These are phyloP conservation scores for Alloscopus bannaensis DNA, from an alignment of 2,888 invertebrate genomes.

Conservation along the genomic window DNA sequence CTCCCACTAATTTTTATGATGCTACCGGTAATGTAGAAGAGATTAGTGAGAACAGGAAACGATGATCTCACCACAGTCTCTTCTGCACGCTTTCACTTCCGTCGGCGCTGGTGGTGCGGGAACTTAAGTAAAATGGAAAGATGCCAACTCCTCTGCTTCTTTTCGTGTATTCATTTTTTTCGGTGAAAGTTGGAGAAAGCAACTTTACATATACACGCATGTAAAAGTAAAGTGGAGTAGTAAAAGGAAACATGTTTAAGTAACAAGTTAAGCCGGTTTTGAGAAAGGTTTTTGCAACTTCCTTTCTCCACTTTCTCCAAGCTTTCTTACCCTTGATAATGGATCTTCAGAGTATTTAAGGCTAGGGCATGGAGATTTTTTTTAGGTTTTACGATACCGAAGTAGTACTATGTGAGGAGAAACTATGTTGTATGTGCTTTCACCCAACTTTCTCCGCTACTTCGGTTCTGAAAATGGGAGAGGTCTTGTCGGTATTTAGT, in stretches of 20 bases:
- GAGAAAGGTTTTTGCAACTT: slow-evolving; percentile 32
- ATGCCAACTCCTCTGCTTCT: slow-evolving; percentile 33
- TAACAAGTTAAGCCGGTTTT: not conserved
- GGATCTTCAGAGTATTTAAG: too few species aligned
- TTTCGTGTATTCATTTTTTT: not conserved
- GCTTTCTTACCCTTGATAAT: too few species aligned
- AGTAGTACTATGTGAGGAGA: too few species aligned
- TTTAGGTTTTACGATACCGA: too few species aligned
- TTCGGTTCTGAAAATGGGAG: not conserved
- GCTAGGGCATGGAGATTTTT: too few species aligned
- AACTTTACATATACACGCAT: not conserved
- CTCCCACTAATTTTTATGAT: too few species aligned
- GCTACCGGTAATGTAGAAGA: slow-evolving; percentile 39
- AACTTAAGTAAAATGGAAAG: slow-evolving; percentile 37
- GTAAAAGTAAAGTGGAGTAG: not conserved
- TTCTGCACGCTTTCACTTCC: slow-evolving; percentile 26
- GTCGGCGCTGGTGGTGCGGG: slow-evolving; percentile 12
- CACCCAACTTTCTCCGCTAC: too few species aligned
- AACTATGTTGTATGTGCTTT: not conserved
- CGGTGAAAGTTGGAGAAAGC: slow-evolving; percentile 5
- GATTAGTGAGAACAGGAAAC: slow-evolving; percentile 44
- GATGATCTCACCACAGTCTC: slow-evolving; percentile 26
- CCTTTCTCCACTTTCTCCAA: not conserved
- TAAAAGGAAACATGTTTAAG: slow-evolving; percentile 5
- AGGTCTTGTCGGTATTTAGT: too few species aligned